Base-by-base conservation (phyloP, 2,113 vertebrate genomes). In the Entomyzon cyanotis region DNA sequence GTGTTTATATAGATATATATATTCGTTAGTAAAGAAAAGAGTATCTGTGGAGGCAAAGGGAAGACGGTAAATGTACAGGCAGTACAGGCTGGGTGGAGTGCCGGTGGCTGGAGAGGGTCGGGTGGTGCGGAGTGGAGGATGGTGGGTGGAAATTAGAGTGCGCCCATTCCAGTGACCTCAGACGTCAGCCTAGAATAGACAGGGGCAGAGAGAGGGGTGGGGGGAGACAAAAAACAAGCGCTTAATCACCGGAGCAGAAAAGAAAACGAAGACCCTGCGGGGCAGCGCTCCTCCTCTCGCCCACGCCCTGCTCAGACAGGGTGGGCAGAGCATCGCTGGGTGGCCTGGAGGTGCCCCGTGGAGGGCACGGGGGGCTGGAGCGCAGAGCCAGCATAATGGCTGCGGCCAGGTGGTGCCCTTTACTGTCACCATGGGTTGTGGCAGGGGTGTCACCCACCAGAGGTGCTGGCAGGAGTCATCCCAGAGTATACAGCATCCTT, bases 161-260 rank as follows among this genome's bases (percentile, higher is more conserved):
- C 97, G 79, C 99, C 99, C 99, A 99, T 99, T 98, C 99, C 99
- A 97, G 99, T 99, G 98, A 99, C 99, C 98, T 99, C 99, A 96
- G 99, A 99, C 89, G 99, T 99, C 98, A 99, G 99, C 99, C 99
- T 99, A 98, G 96, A 99, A 98, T 93, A 98, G 97, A 98, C 91
- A 94, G 86, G 98, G 95, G 82, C 60, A 96, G 93, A 95, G 90
- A 95, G 89, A 94, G 77, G 86, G 87, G 83, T 33, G 49, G 85
- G 95, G 59, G 81, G 58, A 95, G 83, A 77, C 96, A 97, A 97
- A 84, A 98, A 94, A 95, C 59, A 94, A 96, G 91, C 84, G 35
- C 96, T 98, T 96, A 98, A 98, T 93, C 96, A 96, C 85, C 0
- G 6, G 94, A 94, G 73, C 85, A 96, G 94, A 95, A 96, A 97